These are phyloP conservation scores for Aleiodes alternator DNA, from an alignment of 2,888 invertebrate genomes.

Conservation along the genomic window DNA sequence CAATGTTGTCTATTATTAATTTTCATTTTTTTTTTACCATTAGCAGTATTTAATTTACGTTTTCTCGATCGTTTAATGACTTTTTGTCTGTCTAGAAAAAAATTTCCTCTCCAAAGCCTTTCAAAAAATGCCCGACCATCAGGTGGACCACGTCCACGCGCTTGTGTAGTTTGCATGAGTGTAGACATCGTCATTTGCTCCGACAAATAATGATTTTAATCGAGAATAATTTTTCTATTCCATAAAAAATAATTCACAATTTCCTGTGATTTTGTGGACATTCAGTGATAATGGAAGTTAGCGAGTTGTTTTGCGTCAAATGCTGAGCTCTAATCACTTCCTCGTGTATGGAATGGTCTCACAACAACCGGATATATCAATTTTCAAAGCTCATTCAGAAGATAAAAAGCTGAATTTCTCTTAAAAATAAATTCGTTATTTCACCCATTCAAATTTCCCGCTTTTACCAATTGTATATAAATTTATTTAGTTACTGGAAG, in stretches of 20 bases:
- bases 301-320: background rate
- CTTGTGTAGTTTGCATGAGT: conserved; percentile 74
- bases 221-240: background rate
- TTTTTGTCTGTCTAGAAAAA: conserved; percentile 73
- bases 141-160: conserved; percentile 74
- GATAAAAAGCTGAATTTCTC: background rate
- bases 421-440: conserved; percentile 37
- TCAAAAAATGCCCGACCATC: conserved; percentile 84
- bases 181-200: conserved; percentile 68
- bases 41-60: conserved; percentile 66
- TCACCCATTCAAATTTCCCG: conserved; percentile 30
- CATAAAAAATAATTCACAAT: background rate
- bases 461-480: conserved; percentile 1
- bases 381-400: background rate
- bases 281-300: background rate
- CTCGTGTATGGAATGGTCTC: background rate
- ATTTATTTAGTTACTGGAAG: conserved; percentile 61
- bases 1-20: conserved; percentile 64
- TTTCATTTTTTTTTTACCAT: conserved; percentile 62
- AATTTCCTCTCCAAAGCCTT: conserved; percentile 83
- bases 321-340: background rate
- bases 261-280: background rate
- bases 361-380: conserved; percentile 1
- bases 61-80: conserved; percentile 68
- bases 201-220: conserved; percentile 7